These are phyloP conservation scores for Pachydiplax longipennis DNA, from an alignment of 2,888 invertebrate species.

Conservation along the genomic window DNA sequence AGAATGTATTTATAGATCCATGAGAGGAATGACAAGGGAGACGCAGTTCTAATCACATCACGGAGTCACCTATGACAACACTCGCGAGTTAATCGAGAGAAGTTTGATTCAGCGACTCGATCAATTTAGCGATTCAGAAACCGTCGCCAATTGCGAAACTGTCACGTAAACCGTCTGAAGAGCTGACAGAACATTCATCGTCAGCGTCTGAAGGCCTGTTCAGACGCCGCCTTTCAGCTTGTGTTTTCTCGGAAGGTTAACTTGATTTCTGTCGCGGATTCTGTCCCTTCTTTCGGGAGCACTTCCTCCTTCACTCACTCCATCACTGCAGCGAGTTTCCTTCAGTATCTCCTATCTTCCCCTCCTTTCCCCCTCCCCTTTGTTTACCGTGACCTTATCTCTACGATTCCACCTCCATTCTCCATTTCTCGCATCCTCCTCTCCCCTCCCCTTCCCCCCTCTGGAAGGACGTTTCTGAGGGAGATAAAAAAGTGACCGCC, in stretches of 20 bases:
- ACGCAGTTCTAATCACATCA: no score
- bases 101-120: neutral
- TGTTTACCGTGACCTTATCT: neutral
- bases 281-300: neutral
- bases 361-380: neutral
- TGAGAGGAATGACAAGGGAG: no score
- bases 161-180: neutral
- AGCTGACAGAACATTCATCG: no score
- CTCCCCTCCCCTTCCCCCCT: neutral
- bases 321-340: neutral
- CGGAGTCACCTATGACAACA: no score
- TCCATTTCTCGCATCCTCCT: neutral
- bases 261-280: neutral
- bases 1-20: no score
- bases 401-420: neutral
- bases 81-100: no score
- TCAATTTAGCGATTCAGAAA: neutral
- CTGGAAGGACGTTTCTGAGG: neutral
- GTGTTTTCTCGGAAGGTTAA: conserved; percentile 1
- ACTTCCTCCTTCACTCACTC: neutral
- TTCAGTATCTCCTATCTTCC: neutral
- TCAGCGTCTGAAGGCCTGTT: neutral
- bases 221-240: neutral
- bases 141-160: neutral
- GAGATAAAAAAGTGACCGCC: conserved; percentile 19